Conservation (phyloP, 1,140 invertebrate genomes). For the Acromyrmex charruanus region DNA sequence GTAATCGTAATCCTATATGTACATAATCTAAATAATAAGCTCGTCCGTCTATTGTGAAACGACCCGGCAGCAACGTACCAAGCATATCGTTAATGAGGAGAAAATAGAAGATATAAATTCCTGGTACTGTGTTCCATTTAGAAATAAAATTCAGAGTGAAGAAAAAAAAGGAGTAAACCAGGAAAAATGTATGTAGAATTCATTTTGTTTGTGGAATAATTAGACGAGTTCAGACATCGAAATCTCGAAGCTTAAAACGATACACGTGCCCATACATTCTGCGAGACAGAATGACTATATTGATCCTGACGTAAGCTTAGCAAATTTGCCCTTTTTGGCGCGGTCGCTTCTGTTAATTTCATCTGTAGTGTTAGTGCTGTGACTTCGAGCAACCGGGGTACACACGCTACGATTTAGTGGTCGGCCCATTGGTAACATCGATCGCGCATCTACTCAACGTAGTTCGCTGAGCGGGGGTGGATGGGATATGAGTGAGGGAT, state of each 20-base stretch:
- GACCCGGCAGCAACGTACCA: neutral
- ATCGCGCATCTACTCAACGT: slow-evolving; percentile 55
- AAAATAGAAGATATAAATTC: neutral
- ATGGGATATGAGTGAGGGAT: neutral
- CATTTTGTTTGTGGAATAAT: slow-evolving; percentile 33
- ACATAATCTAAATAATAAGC: neutral
- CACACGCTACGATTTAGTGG: slow-evolving; percentile 59
- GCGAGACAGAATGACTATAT: slow-evolving; percentile 33
- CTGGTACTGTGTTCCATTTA: neutral
- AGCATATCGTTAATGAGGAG: neutral
- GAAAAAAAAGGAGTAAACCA: neutral
- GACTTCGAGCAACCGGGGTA: slow-evolving; percentile 51
- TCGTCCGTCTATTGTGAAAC: neutral
- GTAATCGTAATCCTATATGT: neutral
- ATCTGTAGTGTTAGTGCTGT: slow-evolving; percentile 33
- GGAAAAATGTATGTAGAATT: neutral
- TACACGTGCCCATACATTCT: neutral
- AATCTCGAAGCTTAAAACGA: slow-evolving; percentile 62
- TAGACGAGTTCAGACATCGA: slow-evolving; percentile 37
- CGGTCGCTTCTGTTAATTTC: slow-evolving; percentile 67
- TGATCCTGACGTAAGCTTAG: slow-evolving; percentile 57
- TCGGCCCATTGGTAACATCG: slow-evolving; percentile 57
- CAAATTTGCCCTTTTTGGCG: slow-evolving; percentile 67
- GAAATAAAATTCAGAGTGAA: neutral
- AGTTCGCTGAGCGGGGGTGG: neutral